Base-by-base conservation (phyloP, 2,888 invertebrate species). In the Ophioninae sp. region DNA sequence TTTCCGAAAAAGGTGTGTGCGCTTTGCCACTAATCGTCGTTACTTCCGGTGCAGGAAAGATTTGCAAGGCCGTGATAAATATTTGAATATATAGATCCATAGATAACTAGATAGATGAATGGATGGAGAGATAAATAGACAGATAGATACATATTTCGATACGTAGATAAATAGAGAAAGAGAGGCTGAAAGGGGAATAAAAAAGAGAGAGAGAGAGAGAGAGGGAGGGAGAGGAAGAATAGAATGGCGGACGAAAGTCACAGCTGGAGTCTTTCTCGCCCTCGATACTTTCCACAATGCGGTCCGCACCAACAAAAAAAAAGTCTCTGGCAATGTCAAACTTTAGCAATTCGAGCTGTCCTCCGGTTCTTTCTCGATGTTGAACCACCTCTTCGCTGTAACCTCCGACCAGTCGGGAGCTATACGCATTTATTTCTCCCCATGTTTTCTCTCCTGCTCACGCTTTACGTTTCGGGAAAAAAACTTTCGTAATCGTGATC, bases 321-420 rank as follows among this genome's bases (percentile, higher is more conserved):
- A 65, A 77, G 57, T 78, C 70, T n/a, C 62, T 65, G 74, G 59
- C 59, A 81, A 68, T 61, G 74, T 65, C 44, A 74, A 83, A 81
- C 81, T 78, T 83, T 81, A 65, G 77, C 64, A 74, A 83, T 74
- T 81, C 77, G 70, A 70, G 39, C 57, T 41, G 65, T 56, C 61
- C 44, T 56, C 5, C 30, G 44, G 2, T 69, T 59, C 10, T 37
- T 10, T 44, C 37, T 21, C 56, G 30, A 3, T 10, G 50, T 62
- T 30, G 23, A 75, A 57, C 17, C 17, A 10, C 44, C 44, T 7
- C 44, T 44, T 7, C 44, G 10, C 10, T 7, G 44, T 10, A 10
- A 10, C 44, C 44, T 7, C 8, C 44, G 44, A 44, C 44, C 44
- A 44, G 7, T 44, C 44, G 44, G 7, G 10, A 44, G 30, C 3